A percentile compares a stretch with the other conserved stretches of the same genome.
phyloP scores from a whole-genome alignment of 2,888 invertebrate genomes.

The Eupithecia subumbrata region DNA sequence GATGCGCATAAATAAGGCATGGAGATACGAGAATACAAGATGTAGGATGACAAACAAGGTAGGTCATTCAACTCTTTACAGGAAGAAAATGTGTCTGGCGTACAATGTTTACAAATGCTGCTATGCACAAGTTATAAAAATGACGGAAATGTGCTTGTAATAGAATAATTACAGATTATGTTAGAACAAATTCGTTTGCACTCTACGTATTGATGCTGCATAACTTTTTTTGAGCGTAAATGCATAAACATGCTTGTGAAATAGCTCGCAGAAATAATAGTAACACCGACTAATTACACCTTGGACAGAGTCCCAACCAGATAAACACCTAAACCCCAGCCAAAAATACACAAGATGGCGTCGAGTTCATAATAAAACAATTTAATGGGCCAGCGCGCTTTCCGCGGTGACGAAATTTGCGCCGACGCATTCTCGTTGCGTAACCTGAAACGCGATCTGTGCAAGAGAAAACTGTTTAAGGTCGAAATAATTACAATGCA shows the following conservation, averaged over 20 bases:
- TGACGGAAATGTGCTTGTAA: slow-evolving; percentile 7
- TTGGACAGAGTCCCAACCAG: slow-evolving; percentile 82
- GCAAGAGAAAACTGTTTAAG: slow-evolving; percentile 77
- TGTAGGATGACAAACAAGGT: slow-evolving; percentile 70
- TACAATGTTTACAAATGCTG: slow-evolving; percentile 29
- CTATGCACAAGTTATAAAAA: slow-evolving; percentile 23
- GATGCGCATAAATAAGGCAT: slow-evolving; percentile 57
- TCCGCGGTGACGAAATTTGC: slow-evolving; percentile 83
- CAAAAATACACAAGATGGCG: slow-evolving; percentile 84
- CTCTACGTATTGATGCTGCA: not conserved
- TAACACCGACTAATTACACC: slow-evolving; percentile 79
- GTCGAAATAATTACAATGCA: slow-evolving; percentile 71
- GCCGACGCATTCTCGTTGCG: slow-evolving; percentile 79
- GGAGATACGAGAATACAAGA: slow-evolving; percentile 58
- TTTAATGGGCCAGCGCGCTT: slow-evolving; percentile 84
- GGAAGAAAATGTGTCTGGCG: slow-evolving; percentile 50
- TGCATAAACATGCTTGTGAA: slow-evolving; percentile 47
- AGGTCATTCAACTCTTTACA: slow-evolving; percentile 66
- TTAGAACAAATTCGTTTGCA: slow-evolving; percentile 1
- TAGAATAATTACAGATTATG: not conserved
- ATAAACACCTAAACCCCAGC: slow-evolving; percentile 83
- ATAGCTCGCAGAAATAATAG: slow-evolving; percentile 69
- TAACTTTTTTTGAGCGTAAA: slow-evolving; percentile 15
- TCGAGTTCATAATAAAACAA: slow-evolving; percentile 84
- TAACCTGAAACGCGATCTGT: slow-evolving; percentile 79